Conservation (phyloP, 2,113 vertebrate species). For the Perognathus longimembris region DNA sequence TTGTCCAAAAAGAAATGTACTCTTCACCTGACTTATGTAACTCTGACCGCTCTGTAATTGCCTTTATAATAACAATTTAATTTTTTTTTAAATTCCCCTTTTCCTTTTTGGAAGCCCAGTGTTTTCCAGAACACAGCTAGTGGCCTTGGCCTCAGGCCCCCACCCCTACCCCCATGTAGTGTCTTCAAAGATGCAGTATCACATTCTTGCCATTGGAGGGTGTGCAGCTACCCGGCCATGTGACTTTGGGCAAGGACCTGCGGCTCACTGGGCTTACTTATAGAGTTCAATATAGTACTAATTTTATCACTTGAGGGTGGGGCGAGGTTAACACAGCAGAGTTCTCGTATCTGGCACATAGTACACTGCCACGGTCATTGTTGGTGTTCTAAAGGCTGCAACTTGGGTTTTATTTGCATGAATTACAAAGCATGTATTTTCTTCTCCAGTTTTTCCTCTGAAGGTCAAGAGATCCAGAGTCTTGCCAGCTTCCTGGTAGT, state of each 20-base stretch:
- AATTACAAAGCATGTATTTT: not conserved
- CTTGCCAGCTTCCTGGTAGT: not conserved
- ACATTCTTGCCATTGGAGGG: not conserved
- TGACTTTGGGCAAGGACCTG: not conserved
- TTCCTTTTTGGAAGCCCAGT: not conserved
- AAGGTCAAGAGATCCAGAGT: not conserved
- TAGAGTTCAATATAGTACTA: not conserved
- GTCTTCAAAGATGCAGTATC: not conserved
- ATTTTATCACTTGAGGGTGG: not conserved
- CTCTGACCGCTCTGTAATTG: too few relatives aligned
- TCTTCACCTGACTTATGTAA: too few relatives aligned
- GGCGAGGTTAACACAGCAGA: not conserved
- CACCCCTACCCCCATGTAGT: too few relatives aligned
- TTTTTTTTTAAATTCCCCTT: too few relatives aligned
- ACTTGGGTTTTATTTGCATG: not conserved
- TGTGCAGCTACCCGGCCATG: not conserved
- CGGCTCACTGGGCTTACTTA: not conserved
- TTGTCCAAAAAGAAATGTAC: too few relatives aligned
- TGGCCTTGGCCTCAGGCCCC: not conserved
- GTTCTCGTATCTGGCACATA: rapidly evolving
- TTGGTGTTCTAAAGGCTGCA: not conserved
- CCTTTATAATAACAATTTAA: too few relatives aligned
- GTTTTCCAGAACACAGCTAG: not conserved
- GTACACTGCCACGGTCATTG: not conserved
- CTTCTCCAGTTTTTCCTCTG: not conserved